Evolutionary conservation across 1,140 invertebrate genomes (phyloP).

Genomic region (Linepithema humile): DNA sequence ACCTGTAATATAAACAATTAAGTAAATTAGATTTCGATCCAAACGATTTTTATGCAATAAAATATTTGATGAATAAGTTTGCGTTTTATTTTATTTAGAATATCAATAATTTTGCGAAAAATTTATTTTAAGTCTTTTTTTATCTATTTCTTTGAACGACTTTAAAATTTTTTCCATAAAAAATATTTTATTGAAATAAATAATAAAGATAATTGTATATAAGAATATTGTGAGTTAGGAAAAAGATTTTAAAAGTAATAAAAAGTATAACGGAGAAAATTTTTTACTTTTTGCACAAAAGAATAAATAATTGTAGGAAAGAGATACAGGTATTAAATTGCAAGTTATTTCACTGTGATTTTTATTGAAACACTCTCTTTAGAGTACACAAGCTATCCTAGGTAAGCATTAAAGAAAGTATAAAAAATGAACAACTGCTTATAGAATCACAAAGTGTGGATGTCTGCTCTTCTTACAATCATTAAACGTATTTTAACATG

Average conservation of each 20-base stretch:
- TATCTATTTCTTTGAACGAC: background rate
- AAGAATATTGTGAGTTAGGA: too few species aligned
- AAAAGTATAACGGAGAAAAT: too few species aligned
- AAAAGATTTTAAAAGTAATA: too few species aligned
- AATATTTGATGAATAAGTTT: background rate
- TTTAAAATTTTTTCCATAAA: background rate
- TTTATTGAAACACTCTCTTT: conserved; percentile 84
- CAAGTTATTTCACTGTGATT: conserved; percentile 78
- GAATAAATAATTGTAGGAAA: background rate
- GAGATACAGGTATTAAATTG: background rate
- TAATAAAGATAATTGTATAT: too few species aligned
- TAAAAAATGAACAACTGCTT: conserved; percentile 81
- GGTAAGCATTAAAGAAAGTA: conserved; percentile 82
- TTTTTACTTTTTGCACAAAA: background rate
- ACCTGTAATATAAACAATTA: conserved; percentile 14
- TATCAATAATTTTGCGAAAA: background rate
- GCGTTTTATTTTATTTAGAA: background rate
- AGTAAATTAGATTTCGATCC: conserved; percentile 22
- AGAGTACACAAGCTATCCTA: conserved; percentile 82
- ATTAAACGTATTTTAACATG: conserved; percentile 76
- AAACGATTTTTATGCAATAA: background rate
- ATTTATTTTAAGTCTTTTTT: background rate
- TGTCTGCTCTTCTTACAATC: conserved; percentile 76
- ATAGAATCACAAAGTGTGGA: conserved; percentile 83
- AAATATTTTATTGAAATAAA: too few species aligned